Conservation (phyloP, 2,113 vertebrate species). For the Kryptolebias marmoratus region DNA sequence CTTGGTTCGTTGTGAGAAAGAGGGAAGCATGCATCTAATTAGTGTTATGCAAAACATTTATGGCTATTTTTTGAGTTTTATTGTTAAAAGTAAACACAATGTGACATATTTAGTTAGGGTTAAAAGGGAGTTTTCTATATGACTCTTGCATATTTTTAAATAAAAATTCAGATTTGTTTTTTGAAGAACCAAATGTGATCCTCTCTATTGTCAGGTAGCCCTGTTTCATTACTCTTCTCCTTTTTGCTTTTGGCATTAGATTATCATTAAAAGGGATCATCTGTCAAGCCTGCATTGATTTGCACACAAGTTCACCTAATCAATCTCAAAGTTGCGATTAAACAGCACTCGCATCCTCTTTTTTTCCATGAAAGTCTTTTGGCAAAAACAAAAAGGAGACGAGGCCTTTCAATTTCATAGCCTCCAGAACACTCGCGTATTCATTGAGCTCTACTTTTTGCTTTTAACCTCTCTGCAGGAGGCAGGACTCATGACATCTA, state of each 20-base stretch:
- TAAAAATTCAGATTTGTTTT: conserved; percentile 18
- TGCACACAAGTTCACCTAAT: conserved; percentile 66
- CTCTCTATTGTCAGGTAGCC: conserved; percentile 53
- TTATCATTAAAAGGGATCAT: conserved; percentile 74
- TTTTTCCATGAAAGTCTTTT: conserved; percentile 81
- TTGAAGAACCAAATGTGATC: conserved; percentile 17
- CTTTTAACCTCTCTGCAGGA: conserved; percentile 89
- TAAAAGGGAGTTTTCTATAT: conserved; percentile 15
- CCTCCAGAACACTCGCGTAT: conserved; percentile 85
- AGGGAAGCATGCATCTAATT: conserved; percentile 1
- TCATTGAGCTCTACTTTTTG: conserved; percentile 85
- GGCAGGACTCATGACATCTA: conserved; percentile 87
- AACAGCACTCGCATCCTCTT: conserved; percentile 66
- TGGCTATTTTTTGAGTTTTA: conserved; percentile 17
- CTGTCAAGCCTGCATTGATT: conserved; percentile 71
- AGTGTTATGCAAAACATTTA: conserved; percentile 23
- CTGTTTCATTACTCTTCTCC: conserved; percentile 48
- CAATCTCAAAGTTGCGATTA: conserved; percentile 78
- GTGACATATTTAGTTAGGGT: neutral
- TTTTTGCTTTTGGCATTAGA: conserved; percentile 58
- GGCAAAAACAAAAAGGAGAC: conserved; percentile 58
- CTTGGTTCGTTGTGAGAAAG: conserved; percentile 24
- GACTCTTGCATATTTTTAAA: neutral
- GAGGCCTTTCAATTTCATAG: conserved; percentile 87
- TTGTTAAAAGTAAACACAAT: conserved; percentile 8